Base-by-base conservation (phyloP, 2,888 invertebrate species). In the Dorcus hopei region DNA sequence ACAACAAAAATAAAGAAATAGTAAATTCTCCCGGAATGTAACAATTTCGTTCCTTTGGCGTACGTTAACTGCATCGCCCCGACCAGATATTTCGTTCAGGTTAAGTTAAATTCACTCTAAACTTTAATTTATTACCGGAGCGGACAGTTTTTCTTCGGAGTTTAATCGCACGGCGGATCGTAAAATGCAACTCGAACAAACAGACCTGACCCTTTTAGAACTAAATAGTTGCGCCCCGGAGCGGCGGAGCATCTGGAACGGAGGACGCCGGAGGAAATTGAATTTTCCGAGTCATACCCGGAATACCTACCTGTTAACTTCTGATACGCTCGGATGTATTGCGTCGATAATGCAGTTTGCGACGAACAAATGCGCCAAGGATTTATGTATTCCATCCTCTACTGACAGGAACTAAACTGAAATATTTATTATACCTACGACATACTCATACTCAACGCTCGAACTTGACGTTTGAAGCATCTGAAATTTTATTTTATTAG, bases 191-290 rank as follows among this genome's bases (percentile, higher is more conserved):
- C 53, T 57, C 57, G 39, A 58, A 58, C 58, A 58, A 58, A 58
- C 54, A 59, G 61, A 59, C 57, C 19, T 19, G 58, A 62, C 61
- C 62, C 58, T 52, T 63, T 66, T 65, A 65, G 62, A 62, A 61
- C 58, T 65, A 66, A 67, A 65, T 64, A 65, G 64, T 65, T 65
- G 61, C 19, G 19, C 19, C 19, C 52, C 59, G 61, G 57, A 61
- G 57, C 51, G 19, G 3, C 3, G 54, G 58, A 64, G 61, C 67
- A 65, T 67, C 65, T 67, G 67, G 59, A 62, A 58, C 55, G 54
- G 64, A 65, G 62, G 57, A 57, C 54, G 57, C 26, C 45, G 19
- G 53, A 61, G 65, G 63, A 67, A 67, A 67, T 67, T 67, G 67
- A 63, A 67, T 65, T 67, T 65, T 63, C 59, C 60, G 48, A 57